Evolutionary conservation across 1,140 invertebrate species (phyloP).

Genomic region (Bombus confusus): DNA sequence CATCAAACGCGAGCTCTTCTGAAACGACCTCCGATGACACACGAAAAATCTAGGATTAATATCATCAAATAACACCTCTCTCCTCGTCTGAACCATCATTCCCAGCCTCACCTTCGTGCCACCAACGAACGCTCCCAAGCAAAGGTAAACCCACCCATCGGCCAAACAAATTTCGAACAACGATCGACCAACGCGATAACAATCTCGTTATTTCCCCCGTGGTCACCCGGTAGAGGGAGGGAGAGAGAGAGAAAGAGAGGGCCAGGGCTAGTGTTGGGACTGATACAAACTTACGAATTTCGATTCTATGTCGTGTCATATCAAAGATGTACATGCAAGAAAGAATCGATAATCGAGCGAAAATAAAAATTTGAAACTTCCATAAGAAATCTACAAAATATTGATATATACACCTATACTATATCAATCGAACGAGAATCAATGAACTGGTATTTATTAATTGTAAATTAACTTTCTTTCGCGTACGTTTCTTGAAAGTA

Average conservation of each 20-base stretch:
- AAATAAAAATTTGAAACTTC: no score
- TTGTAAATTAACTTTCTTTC: no score
- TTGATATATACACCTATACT: no score
- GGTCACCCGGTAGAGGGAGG: slow-evolving; percentile 52
- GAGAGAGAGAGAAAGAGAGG: background rate
- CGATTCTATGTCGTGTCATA: no score
- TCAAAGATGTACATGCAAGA: no score
- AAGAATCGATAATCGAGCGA: no score
- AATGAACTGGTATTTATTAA: no score
- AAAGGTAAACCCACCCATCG: background rate
- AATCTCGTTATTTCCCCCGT: slow-evolving; percentile 17
- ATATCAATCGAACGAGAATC: no score
- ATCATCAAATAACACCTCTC: background rate
- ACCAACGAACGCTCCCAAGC: background rate
- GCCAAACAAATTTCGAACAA: slow-evolving; percentile 33
- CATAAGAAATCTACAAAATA: no score
- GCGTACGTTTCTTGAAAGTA: no score
- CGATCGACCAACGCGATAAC: background rate
- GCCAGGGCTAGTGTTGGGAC: no score
- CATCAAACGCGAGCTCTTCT: background rate
- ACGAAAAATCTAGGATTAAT: slow-evolving; percentile 18
- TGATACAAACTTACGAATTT: no score
- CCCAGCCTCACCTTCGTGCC: background rate
- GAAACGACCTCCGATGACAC: background rate
- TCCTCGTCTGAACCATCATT: background rate